Evolutionary conservation across 2,888 invertebrate species (phyloP), one percentile per base, ranked within the genome.

Genomic region (Polylopha cassiicola): DNA sequence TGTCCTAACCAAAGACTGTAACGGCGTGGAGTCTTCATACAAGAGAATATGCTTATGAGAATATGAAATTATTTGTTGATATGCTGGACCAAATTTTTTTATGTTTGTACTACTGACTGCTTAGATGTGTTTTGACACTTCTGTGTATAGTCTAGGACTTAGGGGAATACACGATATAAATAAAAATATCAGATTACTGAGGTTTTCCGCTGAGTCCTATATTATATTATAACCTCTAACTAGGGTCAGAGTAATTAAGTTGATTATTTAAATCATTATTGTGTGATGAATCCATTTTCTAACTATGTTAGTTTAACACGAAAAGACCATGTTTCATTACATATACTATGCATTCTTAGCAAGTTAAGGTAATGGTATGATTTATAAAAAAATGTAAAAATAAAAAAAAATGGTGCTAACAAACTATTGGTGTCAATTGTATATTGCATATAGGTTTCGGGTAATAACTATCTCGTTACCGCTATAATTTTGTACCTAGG

Each of bases 1-100:
- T 81, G 73, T 79, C 67, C 79, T 81, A 79, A 82, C 82, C 79
- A 84, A 85, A 84, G 84, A 85, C 85, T 82, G 80, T 75, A 69
- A 64, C 63, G 65, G 65, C 53, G 67, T 71, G 67, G 72, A 71
- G 66, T 63, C 61, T 58, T 53, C 50, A 62, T 64, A 70, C 67
- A 61, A 64, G 60, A 65, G 50, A 57, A 46, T 44, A 41, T n/a
- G n/a, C n/a, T n/a, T n/a, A n/a, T n/a, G n/a, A n/a, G n/a, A n/a
- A n/a, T n/a, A 44, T 43, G 43, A 28, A 41, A 48, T 42, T 43
- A 57, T 58, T 61, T 51, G 53, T 65, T 65, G 73, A 77, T 73
- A 73, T 73, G 70, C 74, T 77, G 82, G 82, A 84, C 84, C 84
- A 82, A 84, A 77, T 75, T 73, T 51, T 61, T 44, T 57, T 53